These are phyloP conservation scores for Limnephilus rhombicus DNA, from an alignment of 2,888 invertebrate species.

Conservation along the genomic window DNA sequence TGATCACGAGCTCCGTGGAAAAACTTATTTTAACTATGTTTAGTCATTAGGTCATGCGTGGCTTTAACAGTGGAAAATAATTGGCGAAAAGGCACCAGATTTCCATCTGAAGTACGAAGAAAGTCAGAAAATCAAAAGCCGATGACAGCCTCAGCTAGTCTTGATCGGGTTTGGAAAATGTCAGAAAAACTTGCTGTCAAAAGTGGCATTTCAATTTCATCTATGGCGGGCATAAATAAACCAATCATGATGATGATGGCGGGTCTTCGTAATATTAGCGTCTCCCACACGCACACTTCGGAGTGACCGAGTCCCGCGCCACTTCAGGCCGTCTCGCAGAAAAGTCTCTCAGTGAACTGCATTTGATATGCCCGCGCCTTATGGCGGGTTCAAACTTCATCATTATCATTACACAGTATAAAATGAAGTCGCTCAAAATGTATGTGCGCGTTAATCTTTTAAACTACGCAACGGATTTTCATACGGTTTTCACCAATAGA, in stretches of 20 bases:
- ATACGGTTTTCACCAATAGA: too few relatives aligned
- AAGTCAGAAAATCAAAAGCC: constrained; percentile 19
- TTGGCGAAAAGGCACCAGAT: background rate
- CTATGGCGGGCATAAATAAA: background rate
- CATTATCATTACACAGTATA: too few relatives aligned
- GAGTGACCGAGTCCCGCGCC: too few relatives aligned
- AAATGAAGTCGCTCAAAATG: too few relatives aligned
- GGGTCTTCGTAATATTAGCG: background rate
- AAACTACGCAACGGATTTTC: too few relatives aligned
- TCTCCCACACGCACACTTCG: too few relatives aligned
- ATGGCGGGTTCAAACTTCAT: too few relatives aligned
- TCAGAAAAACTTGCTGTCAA: background rate
- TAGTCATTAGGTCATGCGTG: background rate
- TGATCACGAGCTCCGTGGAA: background rate
- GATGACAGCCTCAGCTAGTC: background rate
- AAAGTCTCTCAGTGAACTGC: too few relatives aligned
- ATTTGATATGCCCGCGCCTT: too few relatives aligned
- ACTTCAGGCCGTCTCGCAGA: too few relatives aligned
- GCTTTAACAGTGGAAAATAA: background rate
- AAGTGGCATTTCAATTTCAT: background rate
- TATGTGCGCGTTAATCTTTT: too few relatives aligned
- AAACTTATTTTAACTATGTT: background rate
- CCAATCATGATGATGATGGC: background rate
- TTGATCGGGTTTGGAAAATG: background rate
- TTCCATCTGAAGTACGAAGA: background rate